A percentile compares a stretch with the other conserved stretches of the same genome.
Conservation (phyloP, 2,797 vertebrate genomes). For the Tenualosa ilisha region DNA sequence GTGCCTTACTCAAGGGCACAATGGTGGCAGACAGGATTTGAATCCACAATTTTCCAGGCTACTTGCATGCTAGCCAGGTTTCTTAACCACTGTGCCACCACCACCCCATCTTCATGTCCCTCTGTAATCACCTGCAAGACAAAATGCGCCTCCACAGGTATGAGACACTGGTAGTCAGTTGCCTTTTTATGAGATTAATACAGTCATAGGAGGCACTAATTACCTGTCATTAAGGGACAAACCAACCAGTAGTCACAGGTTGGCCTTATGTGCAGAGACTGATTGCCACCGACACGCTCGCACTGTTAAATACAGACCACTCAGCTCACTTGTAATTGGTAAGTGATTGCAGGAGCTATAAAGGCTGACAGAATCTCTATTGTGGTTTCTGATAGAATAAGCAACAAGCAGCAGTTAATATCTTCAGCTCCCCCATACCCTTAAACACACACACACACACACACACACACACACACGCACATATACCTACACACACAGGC, state of each 20-base stretch:
- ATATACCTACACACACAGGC: neutral
- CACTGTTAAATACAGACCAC: neutral
- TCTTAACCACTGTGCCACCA: no score
- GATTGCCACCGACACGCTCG: neutral
- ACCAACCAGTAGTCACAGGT: no score
- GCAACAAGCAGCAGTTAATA: neutral
- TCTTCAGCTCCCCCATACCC: neutral
- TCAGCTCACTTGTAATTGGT: neutral
- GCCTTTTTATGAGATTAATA: slow-evolving; percentile 18
- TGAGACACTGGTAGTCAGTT: slow-evolving; percentile 30
- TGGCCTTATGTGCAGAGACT: neutral
- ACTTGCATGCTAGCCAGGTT: no score
- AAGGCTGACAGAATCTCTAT: neutral
- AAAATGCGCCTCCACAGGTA: neutral
- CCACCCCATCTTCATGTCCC: neutral
- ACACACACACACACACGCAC: neutral
- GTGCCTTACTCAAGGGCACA: no score
- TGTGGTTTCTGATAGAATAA: neutral
- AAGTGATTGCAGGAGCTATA: neutral
- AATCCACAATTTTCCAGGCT: no score
- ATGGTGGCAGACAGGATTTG: no score
- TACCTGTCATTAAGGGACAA: neutral
- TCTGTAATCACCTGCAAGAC: neutral
- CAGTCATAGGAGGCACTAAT: neutral
- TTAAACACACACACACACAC: neutral